Conservation (phyloP, 2,113 vertebrate genomes). For the Hylia prasina region DNA sequence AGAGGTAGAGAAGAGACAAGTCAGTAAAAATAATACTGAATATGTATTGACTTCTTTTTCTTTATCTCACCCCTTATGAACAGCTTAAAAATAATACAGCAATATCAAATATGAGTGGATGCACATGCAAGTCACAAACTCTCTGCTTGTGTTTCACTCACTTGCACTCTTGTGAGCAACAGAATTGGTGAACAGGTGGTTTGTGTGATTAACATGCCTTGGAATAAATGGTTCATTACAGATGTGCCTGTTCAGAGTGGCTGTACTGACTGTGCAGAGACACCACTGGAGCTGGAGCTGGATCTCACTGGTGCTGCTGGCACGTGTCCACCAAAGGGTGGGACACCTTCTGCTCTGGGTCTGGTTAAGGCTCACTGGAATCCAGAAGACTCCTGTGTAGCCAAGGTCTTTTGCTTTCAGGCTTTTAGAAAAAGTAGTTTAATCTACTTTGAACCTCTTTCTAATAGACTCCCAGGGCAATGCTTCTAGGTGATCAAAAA, state of each 20-base stretch:
- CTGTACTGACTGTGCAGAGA: not conserved
- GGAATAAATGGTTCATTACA: not conserved
- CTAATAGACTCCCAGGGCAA: not conserved
- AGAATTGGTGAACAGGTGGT: not conserved
- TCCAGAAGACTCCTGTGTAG: not conserved
- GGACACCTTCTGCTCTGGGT: not conserved
- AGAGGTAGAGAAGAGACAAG: not conserved
- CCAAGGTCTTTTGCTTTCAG: not conserved
- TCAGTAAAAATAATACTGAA: constrained; percentile 4
- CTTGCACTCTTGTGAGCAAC: not conserved
- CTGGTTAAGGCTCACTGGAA: not conserved
- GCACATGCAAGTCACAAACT: not conserved
- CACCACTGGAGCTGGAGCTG: not conserved
- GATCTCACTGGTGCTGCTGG: not conserved
- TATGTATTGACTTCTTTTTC: not conserved
- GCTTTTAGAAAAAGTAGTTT: not conserved
- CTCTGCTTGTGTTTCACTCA: not conserved
- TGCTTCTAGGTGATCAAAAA: not conserved
- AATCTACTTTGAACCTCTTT: not conserved
- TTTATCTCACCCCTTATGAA: not conserved
- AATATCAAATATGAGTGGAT: not conserved
- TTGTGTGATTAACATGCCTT: not conserved
- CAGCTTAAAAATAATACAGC: not conserved
- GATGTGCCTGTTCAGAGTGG: not conserved
- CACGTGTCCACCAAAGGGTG: rapidly evolving